Evolutionary conservation across 35 echinoderm and acorn worm genomes (phyloP).

Genomic region (Acanthaster planci): DNA sequence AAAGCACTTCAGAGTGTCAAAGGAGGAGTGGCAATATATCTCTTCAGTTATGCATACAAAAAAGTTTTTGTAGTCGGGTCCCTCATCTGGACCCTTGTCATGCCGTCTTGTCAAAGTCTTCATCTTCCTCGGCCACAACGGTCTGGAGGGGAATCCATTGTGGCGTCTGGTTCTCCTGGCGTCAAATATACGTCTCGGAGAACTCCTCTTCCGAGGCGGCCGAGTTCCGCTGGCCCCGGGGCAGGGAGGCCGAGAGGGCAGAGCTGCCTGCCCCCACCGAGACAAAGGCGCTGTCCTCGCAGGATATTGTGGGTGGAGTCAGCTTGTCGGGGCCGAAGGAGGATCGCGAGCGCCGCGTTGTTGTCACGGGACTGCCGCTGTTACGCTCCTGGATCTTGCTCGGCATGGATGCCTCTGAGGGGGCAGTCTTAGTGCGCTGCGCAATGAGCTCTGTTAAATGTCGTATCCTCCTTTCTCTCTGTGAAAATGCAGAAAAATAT

Average conservation of each 20-base stretch:
- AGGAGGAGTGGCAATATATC: not conserved
- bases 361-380: not conserved
- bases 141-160: constrained; percentile 4
- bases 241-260: constrained; percentile 35
- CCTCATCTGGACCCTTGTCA: not conserved
- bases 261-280: constrained; percentile 65
- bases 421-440: constrained; percentile 47
- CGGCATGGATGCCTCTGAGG: constrained; percentile 1
- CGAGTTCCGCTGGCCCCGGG: constrained; percentile 51
- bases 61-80: not conserved
- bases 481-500: constrained; percentile 26
- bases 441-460: constrained; percentile 70
- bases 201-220: constrained; percentile 87
- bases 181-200: constrained; percentile 97
- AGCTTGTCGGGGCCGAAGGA: constrained; percentile 64
- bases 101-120: not conserved
- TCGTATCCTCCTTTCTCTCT: constrained; percentile 92
- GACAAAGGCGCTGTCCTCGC: constrained; percentile 94
- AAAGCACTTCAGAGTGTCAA: constrained; percentile 13
- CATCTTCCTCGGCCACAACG: constrained; percentile 9
- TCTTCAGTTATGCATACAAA: constrained; percentile 1
- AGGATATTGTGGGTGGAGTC: constrained; percentile 72
- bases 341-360: constrained; percentile 34
- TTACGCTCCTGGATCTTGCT: constrained; percentile 18
- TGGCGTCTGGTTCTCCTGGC: not conserved